Conservation (phyloP, 2,888 invertebrate species). For the Nymphalis c-album region DNA sequence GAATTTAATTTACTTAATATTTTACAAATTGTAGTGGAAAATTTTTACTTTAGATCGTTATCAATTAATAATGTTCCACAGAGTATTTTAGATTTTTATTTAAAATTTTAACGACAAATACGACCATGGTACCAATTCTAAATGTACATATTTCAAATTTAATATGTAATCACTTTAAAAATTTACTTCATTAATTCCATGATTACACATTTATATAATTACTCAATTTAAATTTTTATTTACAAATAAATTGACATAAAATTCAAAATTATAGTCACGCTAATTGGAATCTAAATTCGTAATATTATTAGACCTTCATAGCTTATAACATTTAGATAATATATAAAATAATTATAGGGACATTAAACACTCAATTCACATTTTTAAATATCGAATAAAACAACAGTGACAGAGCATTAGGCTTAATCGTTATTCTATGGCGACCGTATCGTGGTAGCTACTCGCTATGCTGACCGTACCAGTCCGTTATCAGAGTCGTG, state of each 20-base stretch:
- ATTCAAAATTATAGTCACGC: not conserved
- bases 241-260: not conserved
- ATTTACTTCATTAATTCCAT: too few relatives aligned
- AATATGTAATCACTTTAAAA: too few relatives aligned
- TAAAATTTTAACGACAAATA: too few relatives aligned
- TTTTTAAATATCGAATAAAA: not conserved
- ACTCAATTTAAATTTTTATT: not conserved
- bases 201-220: not conserved
- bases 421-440: constrained; percentile 34
- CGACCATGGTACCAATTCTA: too few relatives aligned
- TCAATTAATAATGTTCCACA: too few relatives aligned
- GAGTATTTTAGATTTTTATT: too few relatives aligned
- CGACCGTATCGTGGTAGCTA: constrained; percentile 44
- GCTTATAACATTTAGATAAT: not conserved
- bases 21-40: too few relatives aligned
- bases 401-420: constrained; percentile 6
- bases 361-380: not conserved
- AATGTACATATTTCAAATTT: too few relatives aligned
- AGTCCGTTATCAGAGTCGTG: constrained; percentile 71
- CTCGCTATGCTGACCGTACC: constrained; percentile 50
- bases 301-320: not conserved
- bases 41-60: too few relatives aligned
- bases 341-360: not conserved
- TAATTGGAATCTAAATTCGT: not conserved
- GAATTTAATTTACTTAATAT: too few relatives aligned